Conservation (phyloP, 2,888 invertebrate species). For the Pimpla rufipes region DNA sequence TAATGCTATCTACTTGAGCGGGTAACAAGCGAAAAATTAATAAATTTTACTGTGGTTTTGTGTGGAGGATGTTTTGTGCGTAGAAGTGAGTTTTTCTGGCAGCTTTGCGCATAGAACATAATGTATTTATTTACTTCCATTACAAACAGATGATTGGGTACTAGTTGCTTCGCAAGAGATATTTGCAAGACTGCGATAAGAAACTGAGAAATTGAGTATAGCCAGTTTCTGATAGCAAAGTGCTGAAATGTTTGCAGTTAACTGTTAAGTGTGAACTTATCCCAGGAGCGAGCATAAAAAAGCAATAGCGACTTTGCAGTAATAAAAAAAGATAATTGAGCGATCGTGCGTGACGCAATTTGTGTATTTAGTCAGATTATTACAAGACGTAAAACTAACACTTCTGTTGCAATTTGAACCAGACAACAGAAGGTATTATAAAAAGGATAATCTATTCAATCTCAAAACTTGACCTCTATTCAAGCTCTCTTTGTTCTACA, state of each 20-base stretch:
- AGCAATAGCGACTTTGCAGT: neutral
- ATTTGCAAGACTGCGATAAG: neutral
- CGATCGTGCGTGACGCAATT: too few species aligned
- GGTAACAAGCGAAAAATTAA: neutral
- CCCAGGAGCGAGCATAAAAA: neutral
- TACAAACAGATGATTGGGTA: neutral
- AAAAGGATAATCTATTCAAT: neutral
- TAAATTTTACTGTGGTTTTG: neutral
- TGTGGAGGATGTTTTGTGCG: neutral
- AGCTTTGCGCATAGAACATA: neutral
- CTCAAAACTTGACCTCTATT: neutral
- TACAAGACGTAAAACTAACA: neutral
- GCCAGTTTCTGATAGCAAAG: constrained; percentile 13
- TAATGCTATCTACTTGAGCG: neutral
- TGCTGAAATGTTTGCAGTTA: neutral
- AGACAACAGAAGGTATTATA: neutral
- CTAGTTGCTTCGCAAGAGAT: neutral
- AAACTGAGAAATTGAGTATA: constrained; percentile 21
- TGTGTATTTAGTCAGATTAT: too few species aligned
- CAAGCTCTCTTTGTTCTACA: neutral
- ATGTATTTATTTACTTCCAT: neutral
- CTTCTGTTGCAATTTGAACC: neutral
- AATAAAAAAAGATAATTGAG: too few species aligned
- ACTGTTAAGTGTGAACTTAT: neutral
- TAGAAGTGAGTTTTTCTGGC: neutral